Evolutionary conservation across 2,797 vertebrate species (phyloP), one percentile per base, ranked within the genome.

Genomic region (Chaetophractus vellerosus): DNA sequence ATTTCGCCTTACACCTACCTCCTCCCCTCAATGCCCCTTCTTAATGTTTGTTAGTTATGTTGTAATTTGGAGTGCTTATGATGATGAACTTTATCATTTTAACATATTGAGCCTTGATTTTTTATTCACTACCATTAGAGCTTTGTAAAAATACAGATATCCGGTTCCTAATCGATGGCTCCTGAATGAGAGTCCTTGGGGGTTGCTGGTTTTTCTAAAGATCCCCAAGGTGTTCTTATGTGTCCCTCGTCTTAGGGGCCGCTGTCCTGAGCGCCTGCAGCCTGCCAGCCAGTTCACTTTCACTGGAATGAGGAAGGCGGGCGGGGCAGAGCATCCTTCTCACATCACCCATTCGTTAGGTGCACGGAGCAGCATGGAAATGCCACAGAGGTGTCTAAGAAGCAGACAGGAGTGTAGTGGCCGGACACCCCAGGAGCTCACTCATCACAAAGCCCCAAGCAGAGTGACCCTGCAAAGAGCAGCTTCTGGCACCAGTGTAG

Each of bases 221-320:
- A 38, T 36, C 26, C 16, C 38, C 8, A 23, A 87, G 3, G 6
- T 63, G 24, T 33, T 79, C 19, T 38, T 19, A 69, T 57, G 12
- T 41, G 2, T 41, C 23, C 61, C 41, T 72, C 19, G 38, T 16
- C 19, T 80, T 33, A 61, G 80, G 31, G 24, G 48, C 24, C 24
- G 61, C 38, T 66, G 19, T n/a, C 82, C 93, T 93, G 81, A 93
- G 88, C 97, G 89, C 31, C 55, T 55, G 85, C 50, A 18, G 1
- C 0, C 0, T 91, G 80, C 96, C 94, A 95, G 95, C 75, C 21
- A 84, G 2, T 71, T 96, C 63, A 93, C 82, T 41, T 92, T 90
- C 80, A 86, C 74, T 88, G 93, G 89, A 95, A 96, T 97, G 88
- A 96, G 97, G 84, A 96, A 76, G 91, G 91, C 55, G 96, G 57